Percentiles rank a stretch among this genome's conserved stretches.
Conservation (phyloP, 1,140 invertebrate genomes). For the Eufriesea mexicana region DNA sequence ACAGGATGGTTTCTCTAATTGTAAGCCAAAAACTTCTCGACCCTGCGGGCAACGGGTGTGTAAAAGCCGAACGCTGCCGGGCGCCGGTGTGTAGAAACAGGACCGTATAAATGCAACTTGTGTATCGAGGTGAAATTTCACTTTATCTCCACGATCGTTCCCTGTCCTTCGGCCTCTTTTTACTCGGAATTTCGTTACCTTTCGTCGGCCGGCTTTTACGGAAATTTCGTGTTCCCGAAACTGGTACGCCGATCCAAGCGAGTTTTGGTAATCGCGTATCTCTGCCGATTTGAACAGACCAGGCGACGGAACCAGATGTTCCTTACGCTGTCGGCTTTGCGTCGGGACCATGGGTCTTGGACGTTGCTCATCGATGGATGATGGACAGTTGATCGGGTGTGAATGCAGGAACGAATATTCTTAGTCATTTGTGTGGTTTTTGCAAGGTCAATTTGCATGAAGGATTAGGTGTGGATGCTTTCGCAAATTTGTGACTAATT, state of each 20-base stretch:
- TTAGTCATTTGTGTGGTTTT: too few relatives aligned
- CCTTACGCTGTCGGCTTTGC: too few relatives aligned
- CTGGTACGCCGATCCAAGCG: background rate
- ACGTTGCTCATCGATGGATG: too few relatives aligned
- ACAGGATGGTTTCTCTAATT: constrained; percentile 60
- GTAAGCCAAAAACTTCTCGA: constrained; percentile 43
- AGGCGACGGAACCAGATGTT: too few relatives aligned
- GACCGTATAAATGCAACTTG: background rate
- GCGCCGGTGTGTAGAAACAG: constrained; percentile 3
- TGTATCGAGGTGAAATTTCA: background rate
- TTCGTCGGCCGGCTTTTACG: background rate
- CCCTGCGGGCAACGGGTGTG: constrained; percentile 34
- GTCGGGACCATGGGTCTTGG: too few relatives aligned
- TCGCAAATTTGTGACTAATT: too few relatives aligned
- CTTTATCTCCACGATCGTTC: background rate
- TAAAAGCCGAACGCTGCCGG: background rate
- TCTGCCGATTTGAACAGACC: too few relatives aligned
- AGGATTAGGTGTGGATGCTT: too few relatives aligned
- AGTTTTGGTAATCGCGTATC: background rate
- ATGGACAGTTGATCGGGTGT: too few relatives aligned
- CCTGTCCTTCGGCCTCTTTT: too few relatives aligned
- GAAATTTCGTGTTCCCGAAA: background rate
- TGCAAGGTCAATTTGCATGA: too few relatives aligned
- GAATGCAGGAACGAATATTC: too few relatives aligned
- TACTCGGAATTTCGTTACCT: background rate